Base-by-base conservation (phyloP, 2,888 invertebrate genomes). In the Chelonus formosanus region DNA sequence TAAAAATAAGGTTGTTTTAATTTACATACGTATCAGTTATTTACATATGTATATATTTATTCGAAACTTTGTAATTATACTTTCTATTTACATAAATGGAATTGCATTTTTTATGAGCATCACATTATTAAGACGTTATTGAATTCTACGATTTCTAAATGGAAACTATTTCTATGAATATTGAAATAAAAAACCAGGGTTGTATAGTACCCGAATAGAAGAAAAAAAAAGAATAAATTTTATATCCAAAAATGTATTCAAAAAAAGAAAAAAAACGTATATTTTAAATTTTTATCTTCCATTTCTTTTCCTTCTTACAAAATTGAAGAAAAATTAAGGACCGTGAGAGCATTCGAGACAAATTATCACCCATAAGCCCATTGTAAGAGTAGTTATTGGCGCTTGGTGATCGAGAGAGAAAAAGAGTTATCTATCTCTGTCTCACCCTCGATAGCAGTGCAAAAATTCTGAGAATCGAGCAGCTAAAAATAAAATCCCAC, bases 401-500 rank as follows among this genome's bases (percentile, higher is more conserved):
- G 62, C 53, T 45, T 63, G 45, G 47, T 52, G 61, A 59, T 48
- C 35, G 55, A 61, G 20, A 63, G 47, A 64, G 53, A 52, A 63
- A 52, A 45, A 58, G 63, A 57, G 67, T 36, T 32, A 35, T 45
- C 20, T 55, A 20, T 35, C 7, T 55, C 47, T 54, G 44, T 47
- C 70, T 70, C 65, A 65, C 69, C 64, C 69, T 71, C 72, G 71
- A 74, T 71, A 72, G 71, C 71, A 60, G 71, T 69, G 74, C 72
- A 71, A 75, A 76, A 77, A 77, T 83, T 82, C 81, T 74, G 75
- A 79, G 81, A 83, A 83, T 78, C 76, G 74, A 74, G 71, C 74
- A 70, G 79, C 81, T 82, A 83, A 82, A 82, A 83, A 83, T 82
- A 83, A 79, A 74, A 82, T 81, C 79, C 83, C 82, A 82, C 80